Base-by-base conservation (phyloP, 2,797 vertebrate genomes). In the Periophthalmus magnuspinnatus region DNA sequence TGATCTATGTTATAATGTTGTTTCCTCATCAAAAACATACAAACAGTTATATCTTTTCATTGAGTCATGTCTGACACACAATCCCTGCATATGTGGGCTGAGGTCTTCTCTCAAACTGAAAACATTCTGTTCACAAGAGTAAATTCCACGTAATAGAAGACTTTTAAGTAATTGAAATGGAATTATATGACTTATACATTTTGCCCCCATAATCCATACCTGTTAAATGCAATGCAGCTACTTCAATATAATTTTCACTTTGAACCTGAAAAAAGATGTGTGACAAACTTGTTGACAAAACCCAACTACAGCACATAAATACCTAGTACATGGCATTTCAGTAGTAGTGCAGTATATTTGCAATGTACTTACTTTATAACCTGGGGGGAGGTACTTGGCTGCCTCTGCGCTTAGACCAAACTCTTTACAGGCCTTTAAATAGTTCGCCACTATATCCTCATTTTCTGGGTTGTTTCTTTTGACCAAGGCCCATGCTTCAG, bases 401-500 rank as follows among this genome's bases (percentile, higher is more conserved):
- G 81, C 78, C 48, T 84, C 69, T 2, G 72, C 56, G 75, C 54
- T 71, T 61, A 85, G 70, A 54, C 84, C 76, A 28, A 70, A 24
- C 69, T 68, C 70, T 58, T 70, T 45, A 70, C 80, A 88, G n/a
- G 61, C 69, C 73, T 70, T 68, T 52, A 85, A 57, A 69, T 85
- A 77, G 74, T 79, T 33, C 17, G 13, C 24, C 48, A 69, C 56
- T 28, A 76, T 68, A n/a, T 86, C 73, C 9, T 84, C 66, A 2
- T 28, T 67, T 59, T 75, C 72, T 58, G 73, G 68, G 70, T 78
- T 73, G 33, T 80, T 65, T 79, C 66, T 82, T 74, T 71, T 88
- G 64, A 90, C 59, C 65, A 85, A 22, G 65, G 74, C 24, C 86
- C 82, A 86, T 48, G 83, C 85, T 1, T 85, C 83, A 63, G 74